These are phyloP conservation scores for Drosophila monieri DNA, from an alignment of 2,888 invertebrate species.

Conservation along the genomic window DNA sequence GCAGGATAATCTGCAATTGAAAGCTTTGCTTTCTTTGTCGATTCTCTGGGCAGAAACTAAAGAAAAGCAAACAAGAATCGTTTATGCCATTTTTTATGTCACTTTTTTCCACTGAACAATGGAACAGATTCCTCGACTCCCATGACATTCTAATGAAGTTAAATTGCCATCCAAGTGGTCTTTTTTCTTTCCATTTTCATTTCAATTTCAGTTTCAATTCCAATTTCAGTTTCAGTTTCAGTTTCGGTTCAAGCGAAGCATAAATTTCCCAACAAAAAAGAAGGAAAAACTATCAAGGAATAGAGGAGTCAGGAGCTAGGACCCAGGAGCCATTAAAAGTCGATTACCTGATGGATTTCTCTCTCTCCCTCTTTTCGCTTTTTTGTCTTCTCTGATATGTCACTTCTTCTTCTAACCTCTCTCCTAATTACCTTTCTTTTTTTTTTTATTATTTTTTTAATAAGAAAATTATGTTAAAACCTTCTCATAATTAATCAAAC, in stretches of 20 bases:
- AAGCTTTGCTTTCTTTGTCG: slow-evolving; percentile 3
- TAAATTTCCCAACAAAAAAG: slow-evolving; percentile 5
- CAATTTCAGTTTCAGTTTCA: slow-evolving; percentile 25
- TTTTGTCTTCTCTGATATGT: slow-evolving; percentile 2
- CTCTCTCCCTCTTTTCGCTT: not conserved
- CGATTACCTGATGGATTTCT: slow-evolving; percentile 15
- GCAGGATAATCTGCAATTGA: not conserved
- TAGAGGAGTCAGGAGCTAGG: not conserved
- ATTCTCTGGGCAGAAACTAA: not conserved
- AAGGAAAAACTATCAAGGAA: not conserved
- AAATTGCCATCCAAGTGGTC: slow-evolving; percentile 51
- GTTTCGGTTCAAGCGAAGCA: slow-evolving; percentile 16
- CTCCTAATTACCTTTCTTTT: not conserved
- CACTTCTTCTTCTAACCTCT: not conserved
- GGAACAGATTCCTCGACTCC: slow-evolving; percentile 23
- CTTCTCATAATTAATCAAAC: not conserved
- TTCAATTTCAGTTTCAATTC: slow-evolving; percentile 23
- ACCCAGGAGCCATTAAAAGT: slow-evolving; percentile 15
- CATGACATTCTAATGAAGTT: slow-evolving; percentile 63
- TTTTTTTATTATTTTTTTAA: no score
- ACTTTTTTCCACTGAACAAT: slow-evolving; percentile 4
- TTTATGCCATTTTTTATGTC: not conserved
- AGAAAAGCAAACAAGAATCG: slow-evolving; percentile 6
- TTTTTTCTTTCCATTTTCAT: slow-evolving; percentile 22
- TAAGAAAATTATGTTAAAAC: not conserved